phyloP scores from a whole-genome alignment of 2,797 vertebrate species.

The Sebastes glaucus region DNA sequence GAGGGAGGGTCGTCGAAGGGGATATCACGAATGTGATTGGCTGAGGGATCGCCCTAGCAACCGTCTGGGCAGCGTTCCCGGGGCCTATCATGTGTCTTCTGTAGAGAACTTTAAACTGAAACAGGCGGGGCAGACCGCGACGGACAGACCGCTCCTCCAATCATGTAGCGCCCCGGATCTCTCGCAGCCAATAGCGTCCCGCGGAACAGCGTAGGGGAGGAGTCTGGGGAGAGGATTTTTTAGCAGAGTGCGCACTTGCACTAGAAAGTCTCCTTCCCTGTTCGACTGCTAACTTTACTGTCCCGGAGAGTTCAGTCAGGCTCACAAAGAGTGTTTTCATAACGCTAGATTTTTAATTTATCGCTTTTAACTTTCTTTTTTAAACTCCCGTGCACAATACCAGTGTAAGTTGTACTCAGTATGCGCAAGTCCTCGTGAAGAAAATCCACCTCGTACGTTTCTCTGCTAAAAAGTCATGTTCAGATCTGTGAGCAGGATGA shows the following conservation, averaged over 20 bases:
- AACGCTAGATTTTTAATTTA: background rate
- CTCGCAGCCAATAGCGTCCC: constrained; percentile 68
- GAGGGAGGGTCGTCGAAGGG: constrained; percentile 43
- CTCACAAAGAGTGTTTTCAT: background rate
- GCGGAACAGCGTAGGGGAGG: constrained; percentile 24
- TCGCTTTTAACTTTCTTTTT: background rate
- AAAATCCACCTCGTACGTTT: constrained; percentile 16
- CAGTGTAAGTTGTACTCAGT: background rate
- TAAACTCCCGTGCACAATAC: rapidly evolving
- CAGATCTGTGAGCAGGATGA: constrained; percentile 66
- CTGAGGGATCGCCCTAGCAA: constrained; percentile 78
- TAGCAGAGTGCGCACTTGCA: constrained; percentile 73
- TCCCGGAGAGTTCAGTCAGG: background rate
- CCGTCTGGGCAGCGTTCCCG: constrained; percentile 77
- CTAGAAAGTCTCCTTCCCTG: constrained; percentile 31
- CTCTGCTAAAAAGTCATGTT: constrained; percentile 56
- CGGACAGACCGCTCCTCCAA: constrained; percentile 41
- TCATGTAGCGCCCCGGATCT: background rate
- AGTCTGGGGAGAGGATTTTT: constrained; percentile 18
- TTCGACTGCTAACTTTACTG: constrained; percentile 52
- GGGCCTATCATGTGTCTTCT: constrained; percentile 62
- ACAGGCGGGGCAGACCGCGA: constrained; percentile 29
- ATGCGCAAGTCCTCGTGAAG: constrained; percentile 53
- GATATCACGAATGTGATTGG: constrained; percentile 66
- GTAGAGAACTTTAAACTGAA: constrained; percentile 81